A percentile compares a stretch with the other conserved stretches of the same genome.
Evolutionary conservation across 2,113 vertebrate genomes (phyloP).

Genomic region (Calidris pugnax): DNA sequence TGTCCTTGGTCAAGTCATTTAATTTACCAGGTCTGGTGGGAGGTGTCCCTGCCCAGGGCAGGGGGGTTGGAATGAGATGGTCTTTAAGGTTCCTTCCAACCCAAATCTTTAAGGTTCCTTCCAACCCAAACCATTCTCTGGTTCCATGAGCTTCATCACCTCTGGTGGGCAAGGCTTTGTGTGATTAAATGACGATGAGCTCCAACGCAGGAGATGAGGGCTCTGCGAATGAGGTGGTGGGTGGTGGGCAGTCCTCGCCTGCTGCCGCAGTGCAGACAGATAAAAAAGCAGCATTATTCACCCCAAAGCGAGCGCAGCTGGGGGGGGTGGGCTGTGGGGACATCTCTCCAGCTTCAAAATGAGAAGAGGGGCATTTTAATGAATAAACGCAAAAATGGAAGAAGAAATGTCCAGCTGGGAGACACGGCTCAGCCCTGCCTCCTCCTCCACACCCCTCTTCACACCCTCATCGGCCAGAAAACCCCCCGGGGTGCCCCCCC

Average conservation of each 20-base stretch:
- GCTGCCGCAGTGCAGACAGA: not conserved
- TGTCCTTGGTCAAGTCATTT: not conserved
- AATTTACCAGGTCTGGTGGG: no score
- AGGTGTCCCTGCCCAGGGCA: no score
- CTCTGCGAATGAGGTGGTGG: not conserved
- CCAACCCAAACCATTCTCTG: no score
- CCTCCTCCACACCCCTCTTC: not conserved
- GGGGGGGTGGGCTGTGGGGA: not conserved
- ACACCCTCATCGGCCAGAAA: not conserved
- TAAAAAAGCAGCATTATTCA: not conserved
- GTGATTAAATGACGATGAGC: fast-evolving
- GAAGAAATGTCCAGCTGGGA: not conserved
- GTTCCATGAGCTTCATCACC: no score
- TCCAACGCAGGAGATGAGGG: not conserved
- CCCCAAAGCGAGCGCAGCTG: fast-evolving
- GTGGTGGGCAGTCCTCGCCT: not conserved
- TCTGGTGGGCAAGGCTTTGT: not conserved
- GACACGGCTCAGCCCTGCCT: not conserved
- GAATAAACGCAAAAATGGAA: fast-evolving
- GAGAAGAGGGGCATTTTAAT: fast-evolving
- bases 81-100: no score
- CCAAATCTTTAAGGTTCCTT: no score
- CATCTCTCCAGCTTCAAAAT: fast-evolving
- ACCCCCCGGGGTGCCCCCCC: not conserved
- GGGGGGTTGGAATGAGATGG: no score